These are phyloP conservation scores for Zele albiditarsus DNA, from an alignment of 2,888 invertebrate genomes.

Conservation along the genomic window DNA sequence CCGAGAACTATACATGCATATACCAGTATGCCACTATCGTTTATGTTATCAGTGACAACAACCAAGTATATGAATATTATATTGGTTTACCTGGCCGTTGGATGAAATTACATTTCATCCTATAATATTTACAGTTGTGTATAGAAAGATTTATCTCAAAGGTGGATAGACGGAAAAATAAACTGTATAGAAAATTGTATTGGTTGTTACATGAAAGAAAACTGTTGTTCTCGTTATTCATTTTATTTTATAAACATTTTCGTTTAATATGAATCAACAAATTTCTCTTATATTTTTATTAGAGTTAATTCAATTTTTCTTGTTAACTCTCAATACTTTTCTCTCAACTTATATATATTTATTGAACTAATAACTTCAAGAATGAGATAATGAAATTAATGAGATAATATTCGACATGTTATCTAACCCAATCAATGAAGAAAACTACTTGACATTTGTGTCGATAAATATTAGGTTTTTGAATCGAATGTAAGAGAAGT, in stretches of 20 bases:
- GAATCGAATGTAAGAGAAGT: too few species aligned
- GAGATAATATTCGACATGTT: too few species aligned
- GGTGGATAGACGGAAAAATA: background rate
- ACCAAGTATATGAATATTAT: constrained; percentile 49
- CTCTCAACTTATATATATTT: background rate
- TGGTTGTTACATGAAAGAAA: background rate
- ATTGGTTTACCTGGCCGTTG: constrained; percentile 37
- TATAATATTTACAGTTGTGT: background rate
- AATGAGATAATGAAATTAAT: too few species aligned
- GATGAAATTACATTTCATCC: constrained; percentile 43
- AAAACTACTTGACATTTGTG: too few species aligned
- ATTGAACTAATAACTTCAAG: background rate
- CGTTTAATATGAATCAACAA: background rate
- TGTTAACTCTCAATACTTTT: background rate
- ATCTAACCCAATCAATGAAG: too few species aligned
- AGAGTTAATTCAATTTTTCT: background rate
- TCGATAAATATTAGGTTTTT: too few species aligned
- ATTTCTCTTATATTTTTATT: background rate
- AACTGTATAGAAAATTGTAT: constrained; percentile 11
- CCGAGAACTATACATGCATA: constrained; percentile 30
- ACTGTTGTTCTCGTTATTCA: background rate
- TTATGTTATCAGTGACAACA: constrained; percentile 36
- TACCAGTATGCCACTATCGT: constrained; percentile 27
- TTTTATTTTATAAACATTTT: background rate
- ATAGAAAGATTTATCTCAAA: background rate